Evolutionary conservation across 2,888 invertebrate genomes (phyloP), one percentile per base, ranked within the genome.

Genomic region (Caenorhabditis sinica): DNA sequence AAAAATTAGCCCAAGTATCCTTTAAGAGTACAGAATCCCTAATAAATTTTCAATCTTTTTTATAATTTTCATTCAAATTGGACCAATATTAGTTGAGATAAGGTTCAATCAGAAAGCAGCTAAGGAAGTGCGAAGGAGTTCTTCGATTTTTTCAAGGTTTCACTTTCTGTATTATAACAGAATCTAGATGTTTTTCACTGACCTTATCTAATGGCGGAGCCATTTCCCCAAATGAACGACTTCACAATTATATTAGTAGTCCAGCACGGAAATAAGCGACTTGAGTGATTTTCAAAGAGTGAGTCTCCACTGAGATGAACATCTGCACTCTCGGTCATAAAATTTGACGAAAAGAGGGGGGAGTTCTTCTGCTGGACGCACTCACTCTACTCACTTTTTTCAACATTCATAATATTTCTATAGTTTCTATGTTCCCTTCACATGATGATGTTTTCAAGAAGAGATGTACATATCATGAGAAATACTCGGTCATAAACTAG

Each of bases 401-500:
- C 63, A 71, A 79, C 80, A 72, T 80, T 66, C 80, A 80, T 80
- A 81, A 74, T 69, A 74, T 81, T 40, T 66, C 72, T 69, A 74
- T 72, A 73, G 73, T 43, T 56, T 73, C 36, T 25, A 43, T 63
- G 23, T 36, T 66, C 49, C 28, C 23, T 69, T 75, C 71, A 74
- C 73, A 74, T 63, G 56, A n/a, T n/a, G n/a, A n/a, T n/a, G n/a
- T n/a, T 82, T 68, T 40, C 20, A 66, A 66, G 51, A 53, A 40
- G n/a, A 28, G 20, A 13, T 63, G 30, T 51, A 45, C 56, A 79
- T 71, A 49, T 73, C 68, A 73, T 81, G 80, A 68, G 80, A 81
- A 73, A 40, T 56, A 53, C 58, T 49, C 69, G 58, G 17, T 80
- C 73, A 56, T 81, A 73, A 73, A 81, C 73, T 56, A 23, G 30